Base-by-base conservation (phyloP, 2,888 invertebrate species). In the Germaria angustata region DNA sequence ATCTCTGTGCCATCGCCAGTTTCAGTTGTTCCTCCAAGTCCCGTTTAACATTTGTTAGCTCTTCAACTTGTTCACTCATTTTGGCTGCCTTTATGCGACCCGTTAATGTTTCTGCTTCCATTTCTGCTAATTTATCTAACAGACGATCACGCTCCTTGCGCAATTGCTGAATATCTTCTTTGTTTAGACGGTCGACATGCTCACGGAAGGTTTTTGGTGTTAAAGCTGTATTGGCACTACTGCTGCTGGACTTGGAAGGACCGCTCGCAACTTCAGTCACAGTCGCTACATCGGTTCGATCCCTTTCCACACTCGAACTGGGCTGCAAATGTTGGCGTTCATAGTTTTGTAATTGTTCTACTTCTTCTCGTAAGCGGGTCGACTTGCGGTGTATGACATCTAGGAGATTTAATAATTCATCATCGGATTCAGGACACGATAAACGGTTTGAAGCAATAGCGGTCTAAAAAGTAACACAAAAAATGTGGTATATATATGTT, bases 361-460 rank as follows among this genome's bases (percentile, higher is more conserved):
- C 94, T 89, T 95, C 96, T 86, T 94, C 95, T 80, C 94, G 93
- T 87, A 94, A 92, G 61, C 94, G 93, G 87, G 94, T 92, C 86
- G 96, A 94, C 87, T 95, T 96, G 80, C 95, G 93, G 88, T 97
- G 96, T 87, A 97, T 97, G 88, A 96, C 95, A 90, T 97, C 97
- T 86, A 97, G 93, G 55, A 97, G 92, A 87, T 96, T 96, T 94
- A 96, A 95, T 65, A 97, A 92, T 88, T 97, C 97, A 90, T 96
- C 96, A 88, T 96, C 94, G 17, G 95, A 94, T 92, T 92, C 91
- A 92, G 89, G 88, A 79, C 89, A 88, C 81, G 90, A 87, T 77
- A 88, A 86, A 72, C 90, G 90, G 86, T 90, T 90, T 65, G 89
- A 87, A 83, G 89, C 87, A 84, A 86, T 87, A 86, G 87, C 85